phyloP scores from a whole-genome alignment of 2,797 vertebrate species.

The Danio choprae region DNA sequence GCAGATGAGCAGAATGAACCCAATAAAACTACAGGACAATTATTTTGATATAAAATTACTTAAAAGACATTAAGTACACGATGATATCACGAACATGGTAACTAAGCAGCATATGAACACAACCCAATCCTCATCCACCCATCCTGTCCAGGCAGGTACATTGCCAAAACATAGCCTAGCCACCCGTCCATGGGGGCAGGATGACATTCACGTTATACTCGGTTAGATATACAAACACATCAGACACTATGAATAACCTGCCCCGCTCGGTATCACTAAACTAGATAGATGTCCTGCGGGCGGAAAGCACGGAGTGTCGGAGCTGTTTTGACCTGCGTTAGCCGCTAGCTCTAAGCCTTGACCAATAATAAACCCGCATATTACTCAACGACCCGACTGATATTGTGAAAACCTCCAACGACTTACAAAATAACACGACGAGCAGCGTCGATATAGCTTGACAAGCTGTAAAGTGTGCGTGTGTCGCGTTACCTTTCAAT shows the following conservation, averaged over 20 bases:
- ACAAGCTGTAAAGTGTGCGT: background rate
- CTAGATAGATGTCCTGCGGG: background rate
- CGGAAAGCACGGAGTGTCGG: background rate
- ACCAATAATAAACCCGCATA: conserved; percentile 41
- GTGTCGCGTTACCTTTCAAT: conserved; percentile 34
- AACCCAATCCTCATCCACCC: conserved; percentile 5
- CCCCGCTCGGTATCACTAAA: background rate
- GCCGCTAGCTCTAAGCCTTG: conserved; percentile 28
- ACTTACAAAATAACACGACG: background rate
- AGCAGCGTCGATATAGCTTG: background rate
- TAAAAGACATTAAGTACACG: background rate
- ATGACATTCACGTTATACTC: background rate
- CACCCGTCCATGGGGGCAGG: background rate
- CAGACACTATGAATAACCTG: conserved; percentile 32
- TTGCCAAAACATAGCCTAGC: background rate
- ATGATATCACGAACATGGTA: background rate
- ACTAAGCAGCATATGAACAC: background rate
- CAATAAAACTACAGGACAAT: background rate
- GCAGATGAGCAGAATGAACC: background rate
- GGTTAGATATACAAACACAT: conserved; percentile 28
- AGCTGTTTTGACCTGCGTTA: conserved; percentile 43
- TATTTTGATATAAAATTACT: background rate
- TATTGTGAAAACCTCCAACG: background rate
- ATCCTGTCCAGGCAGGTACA: background rate
- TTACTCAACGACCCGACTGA: conserved; percentile 64